phyloP scores from a whole-genome alignment of 2,888 invertebrate species.

The Dryobota labecula region DNA sequence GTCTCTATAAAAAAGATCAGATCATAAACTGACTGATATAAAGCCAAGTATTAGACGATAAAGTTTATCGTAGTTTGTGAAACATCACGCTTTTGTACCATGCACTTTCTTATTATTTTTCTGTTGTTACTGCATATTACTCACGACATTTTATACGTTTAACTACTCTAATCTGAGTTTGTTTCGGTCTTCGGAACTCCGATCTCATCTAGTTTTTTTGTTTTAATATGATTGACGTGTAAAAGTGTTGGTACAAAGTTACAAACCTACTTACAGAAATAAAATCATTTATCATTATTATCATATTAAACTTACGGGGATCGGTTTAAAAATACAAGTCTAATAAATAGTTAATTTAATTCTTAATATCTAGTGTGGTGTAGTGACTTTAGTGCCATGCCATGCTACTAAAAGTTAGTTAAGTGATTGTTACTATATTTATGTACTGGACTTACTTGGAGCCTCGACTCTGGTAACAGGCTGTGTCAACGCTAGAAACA shows the following conservation, averaged over 20 bases:
- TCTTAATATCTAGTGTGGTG: background rate
- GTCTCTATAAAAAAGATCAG: conserved; percentile 24
- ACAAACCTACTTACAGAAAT: too few species aligned
- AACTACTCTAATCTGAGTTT: too few species aligned
- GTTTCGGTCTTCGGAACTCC: too few species aligned
- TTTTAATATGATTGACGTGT: too few species aligned
- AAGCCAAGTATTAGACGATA: conserved; percentile 33
- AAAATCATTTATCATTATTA: too few species aligned
- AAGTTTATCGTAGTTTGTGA: conserved; percentile 27
- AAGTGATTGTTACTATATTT: conserved; percentile 16
- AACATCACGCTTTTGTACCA: conserved; percentile 6
- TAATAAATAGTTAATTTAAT: background rate
- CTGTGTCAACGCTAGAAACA: conserved; percentile 57
- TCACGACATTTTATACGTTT: background rate
- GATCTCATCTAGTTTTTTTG: too few species aligned
- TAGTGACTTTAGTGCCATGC: background rate
- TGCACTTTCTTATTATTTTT: background rate
- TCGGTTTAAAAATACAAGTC: background rate
- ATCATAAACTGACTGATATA: conserved; percentile 33
- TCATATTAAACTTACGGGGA: background rate
- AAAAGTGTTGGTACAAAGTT: too few species aligned
- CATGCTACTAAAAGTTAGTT: background rate
- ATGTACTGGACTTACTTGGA: conserved; percentile 51
- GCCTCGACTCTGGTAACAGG: conserved; percentile 56
- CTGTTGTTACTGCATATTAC: background rate